These are phyloP conservation scores for Amyelois transitella DNA, from an alignment of 1,140 invertebrate genomes.

Conservation along the genomic window DNA sequence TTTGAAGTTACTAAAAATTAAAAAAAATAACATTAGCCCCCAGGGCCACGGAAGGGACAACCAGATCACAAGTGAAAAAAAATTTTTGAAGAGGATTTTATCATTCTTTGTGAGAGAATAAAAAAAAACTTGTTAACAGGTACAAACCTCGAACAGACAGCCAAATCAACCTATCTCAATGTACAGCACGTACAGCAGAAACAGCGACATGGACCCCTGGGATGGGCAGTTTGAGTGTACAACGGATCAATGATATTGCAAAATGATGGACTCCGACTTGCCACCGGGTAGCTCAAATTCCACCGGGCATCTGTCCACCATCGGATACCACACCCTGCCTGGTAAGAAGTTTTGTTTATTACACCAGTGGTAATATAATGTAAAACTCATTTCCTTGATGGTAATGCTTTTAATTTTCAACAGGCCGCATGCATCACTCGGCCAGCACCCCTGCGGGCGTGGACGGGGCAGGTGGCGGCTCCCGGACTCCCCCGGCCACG, in stretches of 20 bases:
- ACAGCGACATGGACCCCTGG: constrained; percentile 27
- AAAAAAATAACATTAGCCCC: no score
- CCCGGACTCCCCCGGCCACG: constrained; percentile 81
- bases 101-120: no score
- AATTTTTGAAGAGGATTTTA: no score
- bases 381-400: no score
- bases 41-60: no score
- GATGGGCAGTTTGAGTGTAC: constrained; percentile 19
- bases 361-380: no score
- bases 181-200: constrained; percentile 20
- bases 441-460: constrained; percentile 88
- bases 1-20: no score
- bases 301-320: constrained; percentile 70
- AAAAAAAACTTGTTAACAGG: no score
- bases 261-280: constrained; percentile 71
- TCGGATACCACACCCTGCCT: constrained; percentile 62
- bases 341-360: constrained; percentile 25
- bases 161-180: no score
- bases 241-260: constrained; percentile 20
- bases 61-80: no score
- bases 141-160: no score
- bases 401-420: background rate
- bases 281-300: constrained; percentile 71
- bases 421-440: constrained; percentile 85
- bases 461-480: constrained; percentile 77